Evolutionary conservation across 2,113 vertebrate genomes (phyloP).

Genomic region (Hymenochirus boettgeri): DNA sequence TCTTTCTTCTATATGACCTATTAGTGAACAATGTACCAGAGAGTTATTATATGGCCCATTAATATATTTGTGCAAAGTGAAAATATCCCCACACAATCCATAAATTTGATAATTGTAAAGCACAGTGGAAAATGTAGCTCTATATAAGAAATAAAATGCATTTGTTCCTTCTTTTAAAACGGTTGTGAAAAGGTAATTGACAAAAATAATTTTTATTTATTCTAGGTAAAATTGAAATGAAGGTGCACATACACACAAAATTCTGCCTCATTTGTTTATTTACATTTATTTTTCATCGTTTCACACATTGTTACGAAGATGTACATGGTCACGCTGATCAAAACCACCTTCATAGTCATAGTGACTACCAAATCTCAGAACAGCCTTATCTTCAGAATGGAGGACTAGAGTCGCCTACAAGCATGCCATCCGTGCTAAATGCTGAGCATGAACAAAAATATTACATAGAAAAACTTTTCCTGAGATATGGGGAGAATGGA

Average conservation of each 20-base stretch:
- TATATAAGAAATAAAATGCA: no score
- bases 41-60: no score
- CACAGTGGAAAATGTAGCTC: no score
- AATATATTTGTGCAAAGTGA: no score
- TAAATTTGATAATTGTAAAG: no score
- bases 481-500: slow-evolving; percentile 80
- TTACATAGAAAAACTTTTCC: slow-evolving; percentile 90
- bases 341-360: slow-evolving; percentile 58
- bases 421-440: slow-evolving; percentile 54
- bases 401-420: slow-evolving; percentile 48
- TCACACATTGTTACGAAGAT: slow-evolving; percentile 79
- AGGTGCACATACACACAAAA: slow-evolving; percentile 88
- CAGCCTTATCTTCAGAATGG: slow-evolving; percentile 63
- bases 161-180: no score
- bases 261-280: slow-evolving; percentile 96
- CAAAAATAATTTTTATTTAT: slow-evolving; percentile 39
- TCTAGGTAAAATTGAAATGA: slow-evolving; percentile 74
- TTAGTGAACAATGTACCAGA: no score
- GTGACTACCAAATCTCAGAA: slow-evolving; percentile 76
- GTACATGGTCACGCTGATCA: slow-evolving; percentile 59
- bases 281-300: slow-evolving; percentile 88
- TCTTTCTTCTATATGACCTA: no score
- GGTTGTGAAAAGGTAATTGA: slow-evolving; percentile 9
- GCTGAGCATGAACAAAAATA: slow-evolving; percentile 81
- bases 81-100: no score